phyloP scores from a whole-genome alignment of 2,888 invertebrate species.

The Lissocephala sabroskyi region DNA sequence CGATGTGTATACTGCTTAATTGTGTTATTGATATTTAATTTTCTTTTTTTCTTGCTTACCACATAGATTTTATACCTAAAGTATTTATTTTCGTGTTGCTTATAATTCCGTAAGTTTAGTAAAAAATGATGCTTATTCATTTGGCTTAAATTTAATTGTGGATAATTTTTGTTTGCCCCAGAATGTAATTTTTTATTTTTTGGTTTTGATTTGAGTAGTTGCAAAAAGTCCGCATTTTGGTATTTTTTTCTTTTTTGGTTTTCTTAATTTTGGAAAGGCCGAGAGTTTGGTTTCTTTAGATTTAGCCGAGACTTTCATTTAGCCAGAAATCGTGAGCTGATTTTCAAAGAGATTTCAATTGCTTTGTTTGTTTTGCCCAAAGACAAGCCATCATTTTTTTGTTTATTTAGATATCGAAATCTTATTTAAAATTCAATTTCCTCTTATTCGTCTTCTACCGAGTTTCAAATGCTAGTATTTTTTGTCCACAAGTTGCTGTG shows the following conservation, averaged over 20 bases:
- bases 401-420: conserved; percentile 30
- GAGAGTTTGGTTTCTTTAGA: conserved; percentile 38
- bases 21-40: conserved; percentile 8
- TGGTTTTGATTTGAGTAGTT: conserved; percentile 33
- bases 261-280: conserved; percentile 40
- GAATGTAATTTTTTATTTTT: conserved; percentile 53
- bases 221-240: conserved; percentile 35
- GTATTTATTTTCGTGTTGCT: conserved; percentile 42
- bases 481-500: too few species aligned
- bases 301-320: conserved; percentile 39
- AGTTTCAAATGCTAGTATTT: too few species aligned
- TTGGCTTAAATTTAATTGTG: conserved; percentile 49
- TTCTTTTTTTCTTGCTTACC: conserved; percentile 36
- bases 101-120: conserved; percentile 24
- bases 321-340: conserved; percentile 40
- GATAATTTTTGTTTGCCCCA: conserved; percentile 55
- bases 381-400: conserved; percentile 31
- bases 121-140: conserved; percentile 68
- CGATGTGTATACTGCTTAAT: conserved; percentile 25
- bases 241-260: conserved; percentile 22
- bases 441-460: conserved; percentile 24
- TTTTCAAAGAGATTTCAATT: conserved; percentile 26
- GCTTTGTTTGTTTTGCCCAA: conserved; percentile 14
- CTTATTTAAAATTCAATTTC: conserved; percentile 19
- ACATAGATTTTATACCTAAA: conserved; percentile 54